Evolutionary conservation across 2,888 invertebrate genomes (phyloP).

Genomic region (Onchidella celtica): DNA sequence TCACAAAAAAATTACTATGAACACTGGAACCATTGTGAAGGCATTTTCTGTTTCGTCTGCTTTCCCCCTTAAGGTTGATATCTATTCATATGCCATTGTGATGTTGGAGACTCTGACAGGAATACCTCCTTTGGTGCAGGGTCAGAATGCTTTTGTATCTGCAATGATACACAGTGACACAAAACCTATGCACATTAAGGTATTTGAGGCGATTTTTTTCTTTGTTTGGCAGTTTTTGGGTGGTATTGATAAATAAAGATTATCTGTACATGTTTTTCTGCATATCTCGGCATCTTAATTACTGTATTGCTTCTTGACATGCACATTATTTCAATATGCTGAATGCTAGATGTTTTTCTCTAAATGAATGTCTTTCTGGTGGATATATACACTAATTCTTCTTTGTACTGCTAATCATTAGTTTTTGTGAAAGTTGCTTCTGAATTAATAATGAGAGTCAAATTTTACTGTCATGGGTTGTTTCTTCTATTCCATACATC

Average conservation of each 20-base stretch:
- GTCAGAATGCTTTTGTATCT: not conserved
- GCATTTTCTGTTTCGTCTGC: not conserved
- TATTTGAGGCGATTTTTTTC: not conserved
- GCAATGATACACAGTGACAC: not conserved
- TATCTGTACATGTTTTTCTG: not conserved
- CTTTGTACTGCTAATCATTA: no score
- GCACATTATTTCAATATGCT: no score
- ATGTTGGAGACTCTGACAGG: slow-evolving; percentile 74
- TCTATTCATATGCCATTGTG: slow-evolving; percentile 75
- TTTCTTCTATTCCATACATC: no score
- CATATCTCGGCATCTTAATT: not conserved
- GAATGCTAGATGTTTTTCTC: no score
- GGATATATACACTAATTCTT: no score
- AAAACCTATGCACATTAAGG: slow-evolving; percentile 38
- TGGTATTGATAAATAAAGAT: not conserved
- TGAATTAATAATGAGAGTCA: no score
- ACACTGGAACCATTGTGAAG: no score
- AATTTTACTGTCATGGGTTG: no score
- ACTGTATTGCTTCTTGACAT: no score
- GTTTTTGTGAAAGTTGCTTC: no score
- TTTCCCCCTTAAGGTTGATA: slow-evolving; percentile 69
- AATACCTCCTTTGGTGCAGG: slow-evolving; percentile 53
- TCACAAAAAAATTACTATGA: no score
- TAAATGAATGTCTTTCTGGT: no score
- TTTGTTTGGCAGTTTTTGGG: not conserved